phyloP scores from a whole-genome alignment of 2,113 vertebrate genomes.

The Poicephalus meyeri region DNA sequence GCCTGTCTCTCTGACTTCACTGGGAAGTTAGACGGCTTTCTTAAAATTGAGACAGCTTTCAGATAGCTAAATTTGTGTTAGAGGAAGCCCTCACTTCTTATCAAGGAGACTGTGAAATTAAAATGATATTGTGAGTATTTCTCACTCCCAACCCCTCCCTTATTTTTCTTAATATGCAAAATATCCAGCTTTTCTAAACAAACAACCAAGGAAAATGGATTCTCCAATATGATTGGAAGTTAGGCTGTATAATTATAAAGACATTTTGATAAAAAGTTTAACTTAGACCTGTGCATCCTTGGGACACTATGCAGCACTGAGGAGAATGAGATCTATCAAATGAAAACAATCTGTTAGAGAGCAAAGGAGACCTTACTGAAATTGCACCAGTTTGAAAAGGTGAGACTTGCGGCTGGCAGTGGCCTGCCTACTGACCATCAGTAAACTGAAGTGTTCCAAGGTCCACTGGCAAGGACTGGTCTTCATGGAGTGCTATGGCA shows the following conservation, averaged over 20 bases:
- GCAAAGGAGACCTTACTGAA: not conserved
- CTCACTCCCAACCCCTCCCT: not conserved
- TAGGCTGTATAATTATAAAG: not conserved
- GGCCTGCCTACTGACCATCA: constrained; percentile 67
- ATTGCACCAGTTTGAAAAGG: not conserved
- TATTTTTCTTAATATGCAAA: not conserved
- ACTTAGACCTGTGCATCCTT: not conserved
- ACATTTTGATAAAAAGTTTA: not conserved
- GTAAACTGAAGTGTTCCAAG: constrained; percentile 81
- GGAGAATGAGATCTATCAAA: not conserved
- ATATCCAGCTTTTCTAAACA: not conserved
- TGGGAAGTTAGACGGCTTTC: not conserved
- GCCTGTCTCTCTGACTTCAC: not conserved
- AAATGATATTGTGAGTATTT: not conserved
- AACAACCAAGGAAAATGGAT: not conserved
- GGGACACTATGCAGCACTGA: not conserved
- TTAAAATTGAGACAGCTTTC: not conserved
- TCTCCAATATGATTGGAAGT: not conserved
- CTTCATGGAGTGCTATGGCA: constrained; percentile 79
- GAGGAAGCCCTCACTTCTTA: not conserved
- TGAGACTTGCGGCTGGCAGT: not conserved
- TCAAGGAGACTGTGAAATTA: not conserved
- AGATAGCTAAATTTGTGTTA: not conserved
- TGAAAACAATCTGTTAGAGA: not conserved
- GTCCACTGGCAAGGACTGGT: constrained; percentile 81